Conservation (phyloP, 2,113 vertebrate genomes). For the Pyrgilauda ruficollis region DNA sequence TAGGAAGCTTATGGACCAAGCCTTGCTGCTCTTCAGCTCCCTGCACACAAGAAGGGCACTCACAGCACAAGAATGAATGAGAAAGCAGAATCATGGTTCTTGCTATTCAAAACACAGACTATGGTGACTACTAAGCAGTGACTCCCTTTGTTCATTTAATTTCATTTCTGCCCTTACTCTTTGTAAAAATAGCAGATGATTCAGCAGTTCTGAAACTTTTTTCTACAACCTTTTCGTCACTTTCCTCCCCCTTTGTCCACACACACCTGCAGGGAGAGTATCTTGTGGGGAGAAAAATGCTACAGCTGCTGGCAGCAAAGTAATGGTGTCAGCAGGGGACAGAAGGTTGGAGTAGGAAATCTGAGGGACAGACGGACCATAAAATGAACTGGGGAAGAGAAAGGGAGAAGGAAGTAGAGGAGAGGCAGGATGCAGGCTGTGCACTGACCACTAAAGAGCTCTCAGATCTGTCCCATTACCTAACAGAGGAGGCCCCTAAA, state of each 20-base stretch:
- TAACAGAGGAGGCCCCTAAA: not conserved
- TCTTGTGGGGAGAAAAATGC: not conserved
- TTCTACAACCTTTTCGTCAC: not conserved
- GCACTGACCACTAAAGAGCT: not conserved
- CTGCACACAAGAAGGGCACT: not conserved
- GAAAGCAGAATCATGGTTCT: not conserved
- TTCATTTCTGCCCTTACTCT: not conserved
- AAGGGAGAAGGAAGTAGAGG: not conserved
- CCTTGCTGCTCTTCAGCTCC: not conserved
- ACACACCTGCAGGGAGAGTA: accelerated
- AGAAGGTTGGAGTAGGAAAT: not conserved
- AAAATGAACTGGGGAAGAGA: not conserved
- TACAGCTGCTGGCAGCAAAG: not conserved
- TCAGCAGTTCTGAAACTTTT: not conserved
- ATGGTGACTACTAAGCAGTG: not conserved
- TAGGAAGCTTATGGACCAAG: not conserved
- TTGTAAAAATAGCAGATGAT: not conserved
- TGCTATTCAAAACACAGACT: not conserved
- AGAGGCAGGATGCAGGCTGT: not conserved
- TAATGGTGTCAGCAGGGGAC: not conserved
- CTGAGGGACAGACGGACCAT: not conserved
- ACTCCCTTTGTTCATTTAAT: not conserved
- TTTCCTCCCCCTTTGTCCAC: not conserved
- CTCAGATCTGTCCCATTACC: not conserved
- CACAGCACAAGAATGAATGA: not conserved